Percentiles rank a stretch among this genome's conserved stretches.
Evolutionary conservation across 1,140 invertebrate species (phyloP).

Genomic region (Archivesica marissinica): DNA sequence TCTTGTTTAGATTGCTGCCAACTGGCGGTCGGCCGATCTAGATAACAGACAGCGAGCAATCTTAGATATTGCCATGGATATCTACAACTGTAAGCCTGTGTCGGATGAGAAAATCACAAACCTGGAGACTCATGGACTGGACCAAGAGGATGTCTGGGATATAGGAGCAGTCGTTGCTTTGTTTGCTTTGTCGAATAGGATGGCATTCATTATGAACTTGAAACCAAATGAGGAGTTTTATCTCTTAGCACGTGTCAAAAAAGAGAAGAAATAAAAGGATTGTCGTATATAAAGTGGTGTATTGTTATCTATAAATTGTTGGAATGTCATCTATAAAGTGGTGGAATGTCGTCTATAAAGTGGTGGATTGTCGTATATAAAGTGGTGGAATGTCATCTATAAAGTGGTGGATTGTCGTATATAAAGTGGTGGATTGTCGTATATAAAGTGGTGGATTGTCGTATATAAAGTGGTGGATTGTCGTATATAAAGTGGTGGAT

Average conservation of each 20-base stretch:
- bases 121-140: slow-evolving; percentile 70
- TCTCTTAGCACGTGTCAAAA: slow-evolving; percentile 72
- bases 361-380: too few species aligned
- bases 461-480: too few species aligned
- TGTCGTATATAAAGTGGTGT: too few species aligned
- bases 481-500: too few species aligned
- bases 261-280: slow-evolving; percentile 66
- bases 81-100: slow-evolving; percentile 68
- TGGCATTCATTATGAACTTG: slow-evolving; percentile 75
- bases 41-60: slow-evolving; percentile 74
- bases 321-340: too few species aligned
- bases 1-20: slow-evolving; percentile 74
- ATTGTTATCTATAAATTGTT: too few species aligned
- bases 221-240: slow-evolving; percentile 78
- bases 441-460: too few species aligned
- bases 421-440: too few species aligned
- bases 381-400: too few species aligned
- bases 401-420: too few species aligned
- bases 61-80: slow-evolving; percentile 72
- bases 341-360: too few species aligned
- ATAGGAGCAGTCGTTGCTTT: slow-evolving; percentile 75
- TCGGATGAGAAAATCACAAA: slow-evolving; percentile 68
- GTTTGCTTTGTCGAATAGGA: slow-evolving; percentile 76
- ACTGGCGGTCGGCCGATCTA: slow-evolving; percentile 75
- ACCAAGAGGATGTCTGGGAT: slow-evolving; percentile 77